Conservation (phyloP, 2,797 vertebrate species). For the Forpus xanthops region DNA sequence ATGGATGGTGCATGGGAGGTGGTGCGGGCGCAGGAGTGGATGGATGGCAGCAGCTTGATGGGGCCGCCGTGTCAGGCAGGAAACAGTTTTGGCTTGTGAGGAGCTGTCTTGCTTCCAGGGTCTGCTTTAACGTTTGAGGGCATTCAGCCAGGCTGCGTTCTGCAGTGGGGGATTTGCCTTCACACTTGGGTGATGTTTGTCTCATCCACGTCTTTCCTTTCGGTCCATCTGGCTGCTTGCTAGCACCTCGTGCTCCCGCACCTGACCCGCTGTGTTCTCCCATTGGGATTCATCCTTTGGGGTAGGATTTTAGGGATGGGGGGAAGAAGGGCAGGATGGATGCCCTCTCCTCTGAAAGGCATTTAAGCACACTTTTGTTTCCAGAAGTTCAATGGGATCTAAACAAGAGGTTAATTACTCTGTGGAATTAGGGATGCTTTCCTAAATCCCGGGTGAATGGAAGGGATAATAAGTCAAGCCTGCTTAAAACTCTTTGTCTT, state of each 20-base stretch:
- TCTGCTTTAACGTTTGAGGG: constrained; percentile 50
- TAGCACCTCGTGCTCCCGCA: not conserved
- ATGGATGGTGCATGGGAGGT: not conserved
- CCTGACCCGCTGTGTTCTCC: not conserved
- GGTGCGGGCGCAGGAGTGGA: fast-evolving
- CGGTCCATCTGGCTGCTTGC: constrained; percentile 46
- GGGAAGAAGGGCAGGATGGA: not conserved
- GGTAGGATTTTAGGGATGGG: not conserved
- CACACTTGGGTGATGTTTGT: constrained; percentile 21
- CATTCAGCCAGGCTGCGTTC: constrained; percentile 53
- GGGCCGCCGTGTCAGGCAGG: not conserved
- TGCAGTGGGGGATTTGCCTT: constrained; percentile 50
- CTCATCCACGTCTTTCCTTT: not conserved
- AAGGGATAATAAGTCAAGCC: constrained; percentile 29
- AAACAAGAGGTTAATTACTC: constrained; percentile 48
- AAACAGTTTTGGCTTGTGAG: constrained; percentile 15
- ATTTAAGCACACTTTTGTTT: not conserved
- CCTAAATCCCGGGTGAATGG: not conserved
- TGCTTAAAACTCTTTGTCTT: constrained; percentile 11
- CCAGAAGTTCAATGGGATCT: not conserved
- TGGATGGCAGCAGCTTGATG: not conserved
- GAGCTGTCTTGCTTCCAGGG: constrained; percentile 39
- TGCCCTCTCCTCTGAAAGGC: not conserved
- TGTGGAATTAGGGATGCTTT: constrained; percentile 28
- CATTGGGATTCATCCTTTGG: not conserved